These are phyloP conservation scores for Neotoxoptera formosana DNA, from an alignment of 1,140 invertebrate species.

Conservation along the genomic window DNA sequence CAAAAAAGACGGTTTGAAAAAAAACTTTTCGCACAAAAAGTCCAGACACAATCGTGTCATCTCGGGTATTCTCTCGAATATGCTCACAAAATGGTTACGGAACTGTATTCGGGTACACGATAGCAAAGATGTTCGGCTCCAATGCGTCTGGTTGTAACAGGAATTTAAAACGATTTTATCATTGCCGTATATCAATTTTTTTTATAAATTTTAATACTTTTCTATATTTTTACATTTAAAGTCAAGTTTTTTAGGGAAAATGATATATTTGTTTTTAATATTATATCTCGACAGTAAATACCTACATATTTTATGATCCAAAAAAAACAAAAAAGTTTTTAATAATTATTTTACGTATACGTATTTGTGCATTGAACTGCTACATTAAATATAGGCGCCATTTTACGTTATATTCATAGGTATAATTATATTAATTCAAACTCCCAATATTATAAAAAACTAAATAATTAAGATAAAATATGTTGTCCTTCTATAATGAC, in stretches of 20 bases:
- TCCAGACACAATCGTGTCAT: not conserved
- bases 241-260: not conserved
- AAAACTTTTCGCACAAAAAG: not conserved
- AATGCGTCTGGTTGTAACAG: not conserved
- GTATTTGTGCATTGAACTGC: not conserved
- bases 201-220: not conserved
- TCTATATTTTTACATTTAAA: not conserved
- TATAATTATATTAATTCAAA: too few relatives aligned
- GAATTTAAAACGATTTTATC: not conserved
- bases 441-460: too few relatives aligned
- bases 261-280: not conserved
- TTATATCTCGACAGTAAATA: not conserved
- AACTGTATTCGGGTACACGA: not conserved
- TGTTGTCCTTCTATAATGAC: not conserved
- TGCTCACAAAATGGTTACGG: not conserved
- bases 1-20: not conserved
- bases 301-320: not conserved
- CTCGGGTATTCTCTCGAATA: not conserved
- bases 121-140: not conserved
- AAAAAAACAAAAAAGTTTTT: not conserved
- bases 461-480: not conserved
- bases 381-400: not conserved
- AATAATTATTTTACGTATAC: not conserved
- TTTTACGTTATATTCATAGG: not conserved
- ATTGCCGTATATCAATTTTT: not conserved